phyloP scores from a whole-genome alignment of 2,797 vertebrate genomes.

The Micromesistius poutassou region DNA sequence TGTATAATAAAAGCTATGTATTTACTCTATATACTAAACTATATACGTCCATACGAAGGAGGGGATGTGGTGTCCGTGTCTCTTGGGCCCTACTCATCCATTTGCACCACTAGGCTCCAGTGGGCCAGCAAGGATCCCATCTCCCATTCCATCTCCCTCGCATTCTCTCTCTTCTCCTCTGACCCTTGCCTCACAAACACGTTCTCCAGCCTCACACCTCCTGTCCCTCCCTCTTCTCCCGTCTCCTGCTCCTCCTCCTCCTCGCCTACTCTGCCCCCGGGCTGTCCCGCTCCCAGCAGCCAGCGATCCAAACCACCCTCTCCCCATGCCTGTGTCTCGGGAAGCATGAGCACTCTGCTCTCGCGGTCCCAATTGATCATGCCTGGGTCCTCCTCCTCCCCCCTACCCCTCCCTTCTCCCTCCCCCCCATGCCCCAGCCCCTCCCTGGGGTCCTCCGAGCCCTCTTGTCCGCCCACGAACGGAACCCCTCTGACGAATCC shows the following conservation, averaged over 20 bases:
- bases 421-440: not conserved
- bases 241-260: not conserved
- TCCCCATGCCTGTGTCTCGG: not conserved
- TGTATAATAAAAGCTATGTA: not conserved
- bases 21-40: not conserved
- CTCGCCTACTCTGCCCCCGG: not conserved
- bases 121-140: constrained; percentile 26
- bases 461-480: not conserved
- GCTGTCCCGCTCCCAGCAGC: constrained; percentile 10
- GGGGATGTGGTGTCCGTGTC: not conserved
- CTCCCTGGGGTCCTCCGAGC: not conserved
- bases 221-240: not conserved
- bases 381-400: not conserved
- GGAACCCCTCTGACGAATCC: constrained; percentile 9
- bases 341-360: constrained; percentile 27
- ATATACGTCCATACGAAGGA: too few relatives aligned
- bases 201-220: constrained; percentile 30
- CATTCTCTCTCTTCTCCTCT: constrained; percentile 22
- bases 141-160: constrained; percentile 9
- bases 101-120: constrained; percentile 49
- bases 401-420: not conserved
- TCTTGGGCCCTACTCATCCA: constrained; percentile 36
- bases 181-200: constrained; percentile 51
- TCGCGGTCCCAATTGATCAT: constrained; percentile 37
- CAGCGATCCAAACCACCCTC: not conserved